Evolutionary conservation across 2,113 vertebrate species (phyloP), one percentile per base, ranked within the genome.

Genomic region (Jaculus jaculus): DNA sequence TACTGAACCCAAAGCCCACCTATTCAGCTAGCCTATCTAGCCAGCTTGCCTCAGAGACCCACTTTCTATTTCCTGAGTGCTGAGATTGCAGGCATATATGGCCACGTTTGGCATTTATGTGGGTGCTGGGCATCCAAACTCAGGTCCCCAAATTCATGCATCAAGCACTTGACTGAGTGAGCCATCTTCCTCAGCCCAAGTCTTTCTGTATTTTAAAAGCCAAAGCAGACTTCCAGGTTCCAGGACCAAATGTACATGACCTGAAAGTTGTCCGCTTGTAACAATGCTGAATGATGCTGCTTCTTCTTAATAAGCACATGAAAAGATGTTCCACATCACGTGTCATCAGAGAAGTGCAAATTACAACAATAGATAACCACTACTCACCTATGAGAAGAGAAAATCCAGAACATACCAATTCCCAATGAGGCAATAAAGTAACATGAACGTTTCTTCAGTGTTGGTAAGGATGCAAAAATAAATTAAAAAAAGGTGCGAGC

Each of bases 161-260:
- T 54, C 54, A 54, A 54, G 54, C 54, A 54, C 54, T 54, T 54
- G 6, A 54, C 54, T 54, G 54, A 54, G 11, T 15, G 54, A 54
- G 15, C 54, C 54, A 54, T 54, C 54, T 54, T 54, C 54, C 54
- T 12, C 54, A 54, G 54, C 54, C 54, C 11, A 54, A 54, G 54
- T 54, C 54, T 54, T 26, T 89, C 71, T 34, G 2, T 71, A 65
- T 84, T 94, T 92, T 84, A 90, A 92, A 85, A 94, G 42, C 68
- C 78, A 92, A 87, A 69, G 63, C 39, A 87, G n/a, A 94, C 86
- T 84, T 83, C 16, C 30, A 24, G 63, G 26, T 78, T 68, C n/a
- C 3, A 74, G 63, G 12, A 2, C 30, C 77, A 13, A 61, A 60
- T 10, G 21, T 42, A 84, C 58, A 20, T 75, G 24, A 26, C 15